Evolutionary conservation across 1,140 invertebrate species (phyloP).

Genomic region (Diabrotica undecimpunctata): DNA sequence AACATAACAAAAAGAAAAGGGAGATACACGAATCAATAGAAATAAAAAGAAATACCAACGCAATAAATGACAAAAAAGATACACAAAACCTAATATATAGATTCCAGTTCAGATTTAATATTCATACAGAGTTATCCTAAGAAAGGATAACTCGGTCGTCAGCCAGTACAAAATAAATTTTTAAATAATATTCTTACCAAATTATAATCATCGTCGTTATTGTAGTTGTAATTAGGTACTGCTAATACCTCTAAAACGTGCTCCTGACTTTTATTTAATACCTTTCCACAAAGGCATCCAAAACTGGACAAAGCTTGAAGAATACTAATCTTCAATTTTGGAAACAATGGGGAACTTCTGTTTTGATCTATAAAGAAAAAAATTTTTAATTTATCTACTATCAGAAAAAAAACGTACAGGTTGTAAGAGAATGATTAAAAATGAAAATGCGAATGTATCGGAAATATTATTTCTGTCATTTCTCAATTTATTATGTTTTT

Average conservation of each 20-base stretch:
- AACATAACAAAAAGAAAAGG: too few species aligned
- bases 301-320: slow-evolving; percentile 25
- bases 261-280: slow-evolving; percentile 17
- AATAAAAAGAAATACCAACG: too few species aligned
- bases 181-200: slow-evolving; percentile 36
- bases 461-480: too few species aligned
- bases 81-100: too few species aligned
- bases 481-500: too few species aligned
- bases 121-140: too few species aligned
- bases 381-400: not conserved
- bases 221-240: slow-evolving; percentile 29
- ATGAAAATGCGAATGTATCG: too few species aligned
- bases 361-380: slow-evolving; percentile 17
- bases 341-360: slow-evolving; percentile 15
- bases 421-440: not conserved
- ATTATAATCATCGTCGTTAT: slow-evolving; percentile 31
- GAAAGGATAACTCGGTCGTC: too few species aligned
- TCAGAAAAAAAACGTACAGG: not conserved
- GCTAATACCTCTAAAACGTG: slow-evolving; percentile 31
- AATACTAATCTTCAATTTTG: slow-evolving; percentile 20
- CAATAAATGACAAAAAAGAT: too few species aligned
- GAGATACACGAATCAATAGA: too few species aligned
- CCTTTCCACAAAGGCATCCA: slow-evolving; percentile 17
- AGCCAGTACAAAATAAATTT: too few species aligned
- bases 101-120: too few species aligned